A percentile compares a stretch with the other conserved stretches of the same genome.
Evolutionary conservation across 2,888 invertebrate genomes (phyloP).

Genomic region (Luperina testacea): DNA sequence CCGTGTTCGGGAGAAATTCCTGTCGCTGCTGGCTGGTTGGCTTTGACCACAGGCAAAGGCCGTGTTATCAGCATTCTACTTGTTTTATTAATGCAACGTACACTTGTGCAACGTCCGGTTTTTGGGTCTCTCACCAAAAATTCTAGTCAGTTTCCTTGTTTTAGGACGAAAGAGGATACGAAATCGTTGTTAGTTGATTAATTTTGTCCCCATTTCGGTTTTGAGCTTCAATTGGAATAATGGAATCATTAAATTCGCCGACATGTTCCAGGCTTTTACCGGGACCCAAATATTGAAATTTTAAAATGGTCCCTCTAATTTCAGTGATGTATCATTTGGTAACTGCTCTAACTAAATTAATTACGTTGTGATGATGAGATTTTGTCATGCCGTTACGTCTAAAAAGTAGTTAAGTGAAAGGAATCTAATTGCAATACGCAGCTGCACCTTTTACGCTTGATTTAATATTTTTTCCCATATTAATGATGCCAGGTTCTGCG

Average conservation of each 20-base stretch:
- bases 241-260: conserved; percentile 33
- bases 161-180: conserved; percentile 16
- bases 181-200: conserved; percentile 32
- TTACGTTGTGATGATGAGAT: conserved; percentile 9
- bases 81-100: conserved; percentile 64
- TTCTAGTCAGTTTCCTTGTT: conserved; percentile 28
- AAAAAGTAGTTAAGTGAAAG: conserved; percentile 29
- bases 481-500: conserved; percentile 39
- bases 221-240: conserved; percentile 27
- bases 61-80: conserved; percentile 62
- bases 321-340: neutral
- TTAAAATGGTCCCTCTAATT: conserved; percentile 4
- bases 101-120: conserved; percentile 45
- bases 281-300: neutral
- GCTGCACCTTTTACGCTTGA: conserved; percentile 12
- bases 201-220: conserved; percentile 27
- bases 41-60: conserved; percentile 66
- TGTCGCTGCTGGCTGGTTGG: conserved; percentile 46
- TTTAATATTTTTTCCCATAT: conserved; percentile 31
- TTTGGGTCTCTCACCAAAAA: conserved; percentile 37
- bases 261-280: conserved; percentile 17
- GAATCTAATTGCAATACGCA: conserved; percentile 15
- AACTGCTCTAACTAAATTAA: neutral
- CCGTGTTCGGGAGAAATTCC: conserved; percentile 63
- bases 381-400: conserved; percentile 17